phyloP scores from a whole-genome alignment of 2,113 vertebrate species.

The Pyrgilauda ruficollis region DNA sequence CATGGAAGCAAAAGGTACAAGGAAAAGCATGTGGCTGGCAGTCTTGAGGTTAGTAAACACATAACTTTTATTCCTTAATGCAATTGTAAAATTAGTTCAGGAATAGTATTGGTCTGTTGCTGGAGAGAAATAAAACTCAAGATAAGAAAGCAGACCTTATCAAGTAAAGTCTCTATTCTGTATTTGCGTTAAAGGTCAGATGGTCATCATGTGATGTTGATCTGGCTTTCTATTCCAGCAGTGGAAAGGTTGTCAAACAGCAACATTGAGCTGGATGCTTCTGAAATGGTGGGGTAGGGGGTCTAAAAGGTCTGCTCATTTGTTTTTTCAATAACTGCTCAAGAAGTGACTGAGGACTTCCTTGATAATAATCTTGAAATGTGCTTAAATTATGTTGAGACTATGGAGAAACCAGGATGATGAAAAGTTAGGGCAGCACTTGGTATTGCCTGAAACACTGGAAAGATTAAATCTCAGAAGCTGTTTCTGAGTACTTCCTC shows the following conservation, averaged over 20 bases:
- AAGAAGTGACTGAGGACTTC: neutral
- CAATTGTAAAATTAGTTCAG: neutral
- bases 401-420: neutral
- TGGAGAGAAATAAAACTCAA: neutral
- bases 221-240: neutral
- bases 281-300: neutral
- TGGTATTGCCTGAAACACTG: neutral
- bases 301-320: neutral
- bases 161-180: neutral
- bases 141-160: neutral
- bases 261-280: neutral
- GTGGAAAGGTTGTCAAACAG: neutral
- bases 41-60: neutral
- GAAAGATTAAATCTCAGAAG: neutral
- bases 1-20: neutral
- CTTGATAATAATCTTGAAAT: neutral
- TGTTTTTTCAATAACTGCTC: neutral
- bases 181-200: neutral
- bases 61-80: too few species aligned
- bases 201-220: neutral
- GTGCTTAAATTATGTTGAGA: neutral
- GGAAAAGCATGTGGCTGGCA: neutral
- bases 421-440: neutral
- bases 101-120: neutral
- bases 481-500: neutral